Conservation (phyloP, 2,888 invertebrate genomes). For the Uloborus plumipes region DNA sequence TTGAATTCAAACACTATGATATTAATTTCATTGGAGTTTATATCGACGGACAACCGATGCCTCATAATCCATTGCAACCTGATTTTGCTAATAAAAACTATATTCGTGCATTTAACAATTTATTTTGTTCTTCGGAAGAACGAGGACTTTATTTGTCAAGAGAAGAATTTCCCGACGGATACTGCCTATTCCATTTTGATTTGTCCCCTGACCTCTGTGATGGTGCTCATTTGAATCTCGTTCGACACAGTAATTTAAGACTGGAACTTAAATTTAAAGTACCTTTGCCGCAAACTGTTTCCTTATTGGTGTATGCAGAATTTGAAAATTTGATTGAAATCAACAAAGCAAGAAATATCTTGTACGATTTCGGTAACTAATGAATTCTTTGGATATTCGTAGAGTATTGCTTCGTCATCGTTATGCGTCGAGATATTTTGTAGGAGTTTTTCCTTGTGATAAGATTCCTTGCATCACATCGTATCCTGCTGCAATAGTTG, state of each 20-base stretch:
- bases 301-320: background rate
- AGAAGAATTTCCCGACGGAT: background rate
- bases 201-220: background rate
- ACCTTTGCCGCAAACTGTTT: conserved; percentile 6
- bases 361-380: conserved; percentile 30
- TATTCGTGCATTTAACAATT: background rate
- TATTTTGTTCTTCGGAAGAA: background rate
- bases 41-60: background rate
- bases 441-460: conserved; percentile 22
- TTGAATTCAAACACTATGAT: conserved; percentile 1
- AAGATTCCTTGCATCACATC: conserved; percentile 9
- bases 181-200: background rate
- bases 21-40: background rate
- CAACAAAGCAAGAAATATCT: conserved; percentile 2
- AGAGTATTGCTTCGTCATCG: conserved; percentile 6
- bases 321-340: conserved; percentile 21
- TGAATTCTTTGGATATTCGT: conserved; percentile 32
- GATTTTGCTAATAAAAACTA: background rate
- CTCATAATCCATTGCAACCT: background rate
- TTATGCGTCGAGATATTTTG: conserved; percentile 9
- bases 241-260: conserved; percentile 18
- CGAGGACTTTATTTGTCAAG: background rate
- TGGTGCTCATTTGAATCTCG: background rate
- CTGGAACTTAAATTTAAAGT: conserved; percentile 19
- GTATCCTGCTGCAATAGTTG: conserved; percentile 10